Percentiles rank a stretch among this genome's conserved stretches.
Conservation (phyloP, 2,888 invertebrate species). For the Acleris sparsana region DNA sequence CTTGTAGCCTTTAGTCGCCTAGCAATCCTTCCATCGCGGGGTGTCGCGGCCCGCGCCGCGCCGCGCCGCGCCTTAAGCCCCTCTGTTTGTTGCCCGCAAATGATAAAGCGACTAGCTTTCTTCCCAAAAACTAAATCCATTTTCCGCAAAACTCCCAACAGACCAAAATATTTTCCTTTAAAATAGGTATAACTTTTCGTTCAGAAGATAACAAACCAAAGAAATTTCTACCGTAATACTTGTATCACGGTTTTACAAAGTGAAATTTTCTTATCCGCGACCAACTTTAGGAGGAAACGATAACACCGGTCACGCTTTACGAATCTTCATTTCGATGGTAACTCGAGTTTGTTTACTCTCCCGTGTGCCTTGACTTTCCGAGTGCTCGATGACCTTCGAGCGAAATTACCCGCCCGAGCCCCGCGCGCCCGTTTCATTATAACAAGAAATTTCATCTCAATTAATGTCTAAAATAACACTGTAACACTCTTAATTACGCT, state of each 20-base stretch:
- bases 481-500: conserved; percentile 83
- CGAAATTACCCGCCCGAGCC: conserved; percentile 64
- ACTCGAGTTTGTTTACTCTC: conserved; percentile 71
- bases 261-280: conserved; percentile 49
- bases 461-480: conserved; percentile 83
- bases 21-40: conserved; percentile 56
- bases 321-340: conserved; percentile 74
- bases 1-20: conserved; percentile 52
- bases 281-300: conserved; percentile 65
- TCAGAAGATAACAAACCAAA: conserved; percentile 17
- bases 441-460: conserved; percentile 82
- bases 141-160: conserved; percentile 13
- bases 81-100: conserved; percentile 69
- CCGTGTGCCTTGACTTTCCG: conserved; percentile 60
- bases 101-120: conserved; percentile 73
- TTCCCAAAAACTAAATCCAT: conserved; percentile 51
- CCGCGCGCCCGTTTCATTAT: conserved; percentile 67
- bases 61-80: conserved; percentile 63
- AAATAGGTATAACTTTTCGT: conserved; percentile 5
- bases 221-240: conserved; percentile 40
- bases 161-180: conserved; percentile 10
- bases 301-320: conserved; percentile 66
- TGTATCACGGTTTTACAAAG: conserved; percentile 51
- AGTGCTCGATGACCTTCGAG: conserved; percentile 66
- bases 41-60: conserved; percentile 55